phyloP scores from a whole-genome alignment of 2,113 vertebrate genomes.

The Arizona elegans region DNA sequence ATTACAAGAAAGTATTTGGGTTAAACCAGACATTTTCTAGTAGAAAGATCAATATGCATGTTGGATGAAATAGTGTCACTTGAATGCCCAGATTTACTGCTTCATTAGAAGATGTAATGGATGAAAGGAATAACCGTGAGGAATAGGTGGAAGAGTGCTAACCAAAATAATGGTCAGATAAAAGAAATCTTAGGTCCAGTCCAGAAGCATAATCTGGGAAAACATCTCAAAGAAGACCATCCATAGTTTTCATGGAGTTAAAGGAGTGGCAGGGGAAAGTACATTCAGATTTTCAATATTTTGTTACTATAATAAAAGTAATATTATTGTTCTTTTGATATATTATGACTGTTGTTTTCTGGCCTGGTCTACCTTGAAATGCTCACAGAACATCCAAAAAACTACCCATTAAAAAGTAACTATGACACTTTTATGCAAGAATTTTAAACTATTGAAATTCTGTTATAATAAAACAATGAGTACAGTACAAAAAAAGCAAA shows the following conservation, averaged over 20 bases:
- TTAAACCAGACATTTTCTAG: background rate
- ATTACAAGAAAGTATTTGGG: background rate
- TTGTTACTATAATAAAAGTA: background rate
- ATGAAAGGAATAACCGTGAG: background rate
- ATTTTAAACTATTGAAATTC: background rate
- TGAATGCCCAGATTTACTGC: background rate
- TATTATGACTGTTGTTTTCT: background rate
- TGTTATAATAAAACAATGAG: background rate
- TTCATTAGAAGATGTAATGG: background rate
- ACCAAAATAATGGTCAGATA: background rate
- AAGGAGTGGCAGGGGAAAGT: background rate
- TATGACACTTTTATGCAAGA: background rate
- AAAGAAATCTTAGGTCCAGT: background rate
- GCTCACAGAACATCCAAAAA: background rate
- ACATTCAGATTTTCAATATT: background rate
- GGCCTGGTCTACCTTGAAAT: background rate
- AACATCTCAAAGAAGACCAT: background rate
- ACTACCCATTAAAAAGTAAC: background rate
- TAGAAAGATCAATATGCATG: background rate
- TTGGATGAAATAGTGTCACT: background rate
- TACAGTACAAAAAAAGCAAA: conserved; percentile 1
- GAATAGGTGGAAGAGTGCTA: background rate
- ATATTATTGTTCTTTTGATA: background rate
- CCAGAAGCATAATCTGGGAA: background rate
- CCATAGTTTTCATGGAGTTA: background rate